A percentile compares a stretch with the other conserved stretches of the same genome.
phyloP scores from a whole-genome alignment of 53 echinoderm and acorn worm genomes.

The Glandiceps talaboti region DNA sequence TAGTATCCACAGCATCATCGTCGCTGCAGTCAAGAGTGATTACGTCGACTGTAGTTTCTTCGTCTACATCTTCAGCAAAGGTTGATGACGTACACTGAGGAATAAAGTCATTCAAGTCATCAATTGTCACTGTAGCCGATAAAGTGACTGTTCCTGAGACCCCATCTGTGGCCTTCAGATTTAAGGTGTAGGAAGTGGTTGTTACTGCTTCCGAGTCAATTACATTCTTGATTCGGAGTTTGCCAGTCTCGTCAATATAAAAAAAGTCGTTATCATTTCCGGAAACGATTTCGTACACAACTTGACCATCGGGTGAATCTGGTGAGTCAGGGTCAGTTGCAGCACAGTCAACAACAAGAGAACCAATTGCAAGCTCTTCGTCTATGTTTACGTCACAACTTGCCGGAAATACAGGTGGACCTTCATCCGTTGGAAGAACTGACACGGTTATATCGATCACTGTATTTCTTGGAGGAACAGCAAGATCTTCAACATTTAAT shows the following conservation, averaged over 20 bases:
- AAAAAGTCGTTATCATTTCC: neutral
- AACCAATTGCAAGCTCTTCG: neutral
- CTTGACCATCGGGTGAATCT: neutral
- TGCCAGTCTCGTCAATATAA: neutral
- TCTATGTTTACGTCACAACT: neutral
- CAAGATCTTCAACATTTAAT: neutral
- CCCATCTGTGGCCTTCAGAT: neutral
- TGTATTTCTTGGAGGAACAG: neutral
- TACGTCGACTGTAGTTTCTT: neutral
- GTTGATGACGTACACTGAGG: neutral
- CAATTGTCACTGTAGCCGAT: neutral
- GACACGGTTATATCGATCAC: neutral
- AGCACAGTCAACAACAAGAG: neutral
- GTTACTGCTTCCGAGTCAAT: neutral
- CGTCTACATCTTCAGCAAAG: neutral
- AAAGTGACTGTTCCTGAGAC: neutral
- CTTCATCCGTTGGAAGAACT: neutral
- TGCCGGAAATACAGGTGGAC: neutral
- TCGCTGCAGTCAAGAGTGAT: neutral
- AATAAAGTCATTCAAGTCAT: neutral
- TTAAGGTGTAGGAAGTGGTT: neutral
- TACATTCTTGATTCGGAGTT: neutral
- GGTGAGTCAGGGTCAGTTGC: neutral
- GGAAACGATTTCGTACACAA: neutral
- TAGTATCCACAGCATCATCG: neutral